Base-by-base conservation (phyloP, 2,797 vertebrate species). In the Rhinella marina region DNA sequence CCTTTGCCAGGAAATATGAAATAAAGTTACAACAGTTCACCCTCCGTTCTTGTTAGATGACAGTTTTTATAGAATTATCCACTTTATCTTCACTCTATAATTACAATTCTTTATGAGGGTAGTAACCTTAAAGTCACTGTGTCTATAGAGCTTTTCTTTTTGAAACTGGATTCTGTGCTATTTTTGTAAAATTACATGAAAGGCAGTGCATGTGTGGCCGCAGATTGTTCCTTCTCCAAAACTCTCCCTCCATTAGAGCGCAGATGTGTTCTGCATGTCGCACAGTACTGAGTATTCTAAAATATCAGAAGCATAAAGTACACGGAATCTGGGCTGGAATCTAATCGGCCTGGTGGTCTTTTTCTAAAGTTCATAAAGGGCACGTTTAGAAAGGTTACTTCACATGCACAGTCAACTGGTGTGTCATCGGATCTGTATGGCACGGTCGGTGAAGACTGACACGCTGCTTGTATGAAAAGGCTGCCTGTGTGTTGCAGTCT, bases 101-200 rank as follows among this genome's bases (percentile, higher is more conserved):
- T 86, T 89, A 78, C 23, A 56, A 4, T 27, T 50, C 52, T 16
- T 57, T 64, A 41, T 48, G 27, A 59, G 62, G 61, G 56, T 29
- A 62, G 68, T 50, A 68, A 54, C 23, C 59, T 85, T 75, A 57
- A 81, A 64, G 56, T 25, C 62, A 50, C 17, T 32, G 10, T 70
- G 32, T 61, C 48, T n/a, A 23, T 8, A 86, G 59, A 62, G 68
- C 76, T 76, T 81, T 27, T 88, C 73, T 29, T 86, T 59, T 54
- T n/a, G 61, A 50, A 82, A 41, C 52, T 27, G 66, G 56, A 79
- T 17, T 27, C 32, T 70, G 61, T 75, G 66, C 88, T 89, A 86
- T 89, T 89, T 89, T 82, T 78, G 80, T 77, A 52, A 72, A 82
- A 85, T 88, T 75, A 81, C 23, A 88, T 75, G 82, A 75, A 48